Base-by-base conservation (phyloP, 2,113 vertebrate genomes). In the Scalopus aquaticus region DNA sequence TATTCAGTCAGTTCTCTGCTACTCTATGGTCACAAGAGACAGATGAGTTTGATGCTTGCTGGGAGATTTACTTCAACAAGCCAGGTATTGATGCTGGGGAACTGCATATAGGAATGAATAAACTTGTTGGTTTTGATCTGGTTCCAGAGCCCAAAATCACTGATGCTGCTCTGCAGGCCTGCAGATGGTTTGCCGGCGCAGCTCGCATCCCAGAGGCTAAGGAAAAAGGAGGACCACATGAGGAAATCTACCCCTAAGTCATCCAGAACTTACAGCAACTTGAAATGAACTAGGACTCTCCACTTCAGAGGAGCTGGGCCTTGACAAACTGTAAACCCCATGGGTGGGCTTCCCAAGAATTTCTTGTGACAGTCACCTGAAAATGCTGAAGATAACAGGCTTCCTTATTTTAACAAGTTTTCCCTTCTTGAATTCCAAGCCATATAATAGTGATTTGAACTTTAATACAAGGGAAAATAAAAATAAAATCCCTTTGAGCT, bases 71-170 rank as follows among this genome's bases (percentile, higher is more conserved):
- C 95, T 99, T 99, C 98, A 99, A 98, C 98, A 99, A 99, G 93
- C 99, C 99, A 96, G 99, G 99, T 95, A 99, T 99, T 0, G 99
- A 99, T 97, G 99, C 98, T 90, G 99, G 99, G 99, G 99, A 99
- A 96, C 98, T 99, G 72, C 98, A 98, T 97, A 99, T 99, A 99
- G 99, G 99, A 44, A 98, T 99, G 98, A 99, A 99, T 97, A 99
- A 99, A 0, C 98, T 99, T 70, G 98, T 99, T 89, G 98, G 99
- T 32, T 99, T 99, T 9, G 99, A 99, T 97, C 98, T 99, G 97
- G 99, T 99, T 96, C 99, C 99, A 0, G 99, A 99, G 97, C 99
- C 99, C 95, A 99, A 99, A 97, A 99, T 99, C 95, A 97, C 99
- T 0, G 99, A 99, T 32, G 99, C 99, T 44, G 99, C 99, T 51